Conservation (phyloP, 2,797 vertebrate genomes). For the Coluber constrictor region DNA sequence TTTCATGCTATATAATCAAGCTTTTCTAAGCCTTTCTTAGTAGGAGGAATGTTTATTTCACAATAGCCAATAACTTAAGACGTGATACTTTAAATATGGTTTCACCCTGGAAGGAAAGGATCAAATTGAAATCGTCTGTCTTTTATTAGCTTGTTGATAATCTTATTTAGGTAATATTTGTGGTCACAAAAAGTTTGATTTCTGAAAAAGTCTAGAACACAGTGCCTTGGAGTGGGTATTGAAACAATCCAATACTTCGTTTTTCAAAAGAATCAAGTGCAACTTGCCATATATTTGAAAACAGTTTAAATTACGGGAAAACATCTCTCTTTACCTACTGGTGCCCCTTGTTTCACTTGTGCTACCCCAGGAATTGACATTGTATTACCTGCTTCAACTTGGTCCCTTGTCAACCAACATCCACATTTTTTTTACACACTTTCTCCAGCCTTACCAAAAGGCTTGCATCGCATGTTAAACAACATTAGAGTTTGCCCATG, state of each 20-base stretch:
- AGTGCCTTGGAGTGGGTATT: background rate
- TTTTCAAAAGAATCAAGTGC: background rate
- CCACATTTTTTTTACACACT: background rate
- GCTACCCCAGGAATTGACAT: background rate
- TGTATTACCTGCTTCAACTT: background rate
- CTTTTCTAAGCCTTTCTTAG: background rate
- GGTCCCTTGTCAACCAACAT: background rate
- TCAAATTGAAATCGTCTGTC: constrained; percentile 29
- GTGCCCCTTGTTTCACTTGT: background rate
- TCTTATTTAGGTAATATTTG: background rate
- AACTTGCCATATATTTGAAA: background rate
- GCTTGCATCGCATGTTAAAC: background rate
- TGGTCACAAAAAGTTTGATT: background rate
- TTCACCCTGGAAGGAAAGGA: background rate
- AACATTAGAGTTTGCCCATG: background rate
- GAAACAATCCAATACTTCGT: background rate
- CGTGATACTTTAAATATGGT: background rate
- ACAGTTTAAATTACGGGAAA: background rate
- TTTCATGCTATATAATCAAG: background rate
- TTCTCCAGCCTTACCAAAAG: background rate
- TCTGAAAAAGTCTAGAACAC: background rate
- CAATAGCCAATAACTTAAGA: background rate
- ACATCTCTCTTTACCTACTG: background rate
- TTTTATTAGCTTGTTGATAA: background rate
- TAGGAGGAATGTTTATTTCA: background rate